These are phyloP conservation scores for Dipodomys merriami DNA, from an alignment of 2,113 vertebrate genomes.

Conservation along the genomic window DNA sequence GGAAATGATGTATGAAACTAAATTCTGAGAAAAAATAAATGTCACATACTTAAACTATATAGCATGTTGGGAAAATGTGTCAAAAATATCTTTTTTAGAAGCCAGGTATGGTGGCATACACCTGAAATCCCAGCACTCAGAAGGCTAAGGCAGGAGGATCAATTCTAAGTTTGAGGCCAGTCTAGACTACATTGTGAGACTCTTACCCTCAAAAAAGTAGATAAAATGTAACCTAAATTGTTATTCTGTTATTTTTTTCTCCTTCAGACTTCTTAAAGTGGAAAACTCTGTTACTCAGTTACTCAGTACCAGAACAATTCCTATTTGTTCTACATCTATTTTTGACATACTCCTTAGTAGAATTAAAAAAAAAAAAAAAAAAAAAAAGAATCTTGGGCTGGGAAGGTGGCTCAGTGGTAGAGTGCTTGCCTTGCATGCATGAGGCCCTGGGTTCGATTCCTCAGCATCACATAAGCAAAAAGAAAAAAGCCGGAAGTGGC, in stretches of 20 bases:
- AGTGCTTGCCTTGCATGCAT: too few relatives aligned
- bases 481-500: too few relatives aligned
- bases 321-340: background rate
- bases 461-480: too few relatives aligned
- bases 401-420: too few relatives aligned
- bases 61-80: background rate
- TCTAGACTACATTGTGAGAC: background rate
- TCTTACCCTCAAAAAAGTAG: background rate
- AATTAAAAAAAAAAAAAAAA: conserved; percentile 6
- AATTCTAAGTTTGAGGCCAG: background rate
- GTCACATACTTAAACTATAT: conserved; percentile 34
- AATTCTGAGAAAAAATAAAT: conserved; percentile 42
- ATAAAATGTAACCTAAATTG: conserved; percentile 4
- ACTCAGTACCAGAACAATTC: background rate
- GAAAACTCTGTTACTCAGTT: background rate
- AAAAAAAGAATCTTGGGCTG: too few relatives aligned
- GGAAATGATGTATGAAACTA: conserved; percentile 41
- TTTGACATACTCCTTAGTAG: background rate
- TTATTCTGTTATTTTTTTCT: background rate
- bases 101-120: background rate
- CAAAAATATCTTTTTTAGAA: conserved; percentile 14
- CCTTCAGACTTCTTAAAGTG: conserved; percentile 10
- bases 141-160: background rate
- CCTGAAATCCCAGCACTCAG: background rate
- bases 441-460: too few relatives aligned